These are phyloP conservation scores for Toxonevra muliebris DNA, from an alignment of 2,888 invertebrate species.

Conservation along the genomic window DNA sequence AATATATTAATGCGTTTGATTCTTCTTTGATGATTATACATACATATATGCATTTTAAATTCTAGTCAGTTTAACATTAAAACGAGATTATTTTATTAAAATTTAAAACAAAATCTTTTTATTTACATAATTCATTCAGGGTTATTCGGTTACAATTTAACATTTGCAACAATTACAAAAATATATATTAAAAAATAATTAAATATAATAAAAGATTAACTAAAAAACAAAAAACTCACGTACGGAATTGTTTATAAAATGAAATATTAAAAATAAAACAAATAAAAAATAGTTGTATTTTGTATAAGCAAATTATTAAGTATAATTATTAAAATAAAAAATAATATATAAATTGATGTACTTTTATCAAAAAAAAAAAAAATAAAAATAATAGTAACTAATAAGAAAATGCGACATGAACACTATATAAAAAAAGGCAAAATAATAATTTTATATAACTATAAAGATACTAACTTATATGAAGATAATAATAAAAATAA, in stretches of 20 bases:
- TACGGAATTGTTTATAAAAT: constrained; percentile 59
- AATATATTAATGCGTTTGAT: no score
- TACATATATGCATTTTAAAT: background rate
- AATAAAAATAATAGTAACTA: background rate
- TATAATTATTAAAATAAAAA: background rate
- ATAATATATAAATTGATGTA: constrained; percentile 1
- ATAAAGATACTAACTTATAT: background rate
- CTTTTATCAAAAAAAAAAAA: background rate
- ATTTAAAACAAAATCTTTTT: background rate
- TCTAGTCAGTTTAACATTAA: background rate
- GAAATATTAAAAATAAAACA: constrained; percentile 23
- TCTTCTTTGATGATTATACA: background rate
- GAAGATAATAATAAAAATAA: no score
- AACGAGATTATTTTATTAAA: background rate
- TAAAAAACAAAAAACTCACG: constrained; percentile 24
- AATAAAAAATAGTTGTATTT: constrained; percentile 20
- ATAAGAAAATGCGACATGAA: no score
- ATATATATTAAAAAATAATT: background rate
- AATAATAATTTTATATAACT: background rate
- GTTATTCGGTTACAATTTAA: background rate
- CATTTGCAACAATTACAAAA: constrained; percentile 6
- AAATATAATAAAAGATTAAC: background rate
- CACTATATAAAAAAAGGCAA: no score
- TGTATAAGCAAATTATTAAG: constrained; percentile 15
- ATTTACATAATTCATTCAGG: no score